These are phyloP conservation scores for Podarcis raffonei DNA, from an alignment of 2,113 vertebrate species.

Conservation along the genomic window DNA sequence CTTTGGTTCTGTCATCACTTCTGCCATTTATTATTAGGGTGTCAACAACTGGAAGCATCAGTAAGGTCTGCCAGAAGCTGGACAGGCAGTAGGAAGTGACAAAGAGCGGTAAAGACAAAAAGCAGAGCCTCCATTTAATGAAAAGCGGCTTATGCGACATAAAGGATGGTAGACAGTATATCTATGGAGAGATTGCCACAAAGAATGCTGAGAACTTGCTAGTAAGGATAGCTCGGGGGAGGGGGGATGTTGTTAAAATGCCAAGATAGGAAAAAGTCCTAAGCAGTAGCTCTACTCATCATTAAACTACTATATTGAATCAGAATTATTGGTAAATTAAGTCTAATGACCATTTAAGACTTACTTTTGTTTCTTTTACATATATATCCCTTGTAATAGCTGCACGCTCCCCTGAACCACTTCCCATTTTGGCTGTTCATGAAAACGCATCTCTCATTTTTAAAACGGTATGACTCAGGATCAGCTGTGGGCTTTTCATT, in stretches of 20 bases:
- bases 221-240: neutral
- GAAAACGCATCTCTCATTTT: constrained; percentile 76
- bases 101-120: no score
- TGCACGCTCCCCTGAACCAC: constrained; percentile 83
- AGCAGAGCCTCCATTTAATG: no score
- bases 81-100: no score
- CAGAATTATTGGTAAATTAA: neutral
- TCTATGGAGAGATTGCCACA: no score
- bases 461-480: fast-evolving
- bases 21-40: no score
- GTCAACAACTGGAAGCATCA: no score
- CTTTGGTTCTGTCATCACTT: no score
- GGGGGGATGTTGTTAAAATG: neutral
- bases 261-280: neutral
- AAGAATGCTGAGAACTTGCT: neutral
- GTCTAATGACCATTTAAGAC: constrained; percentile 19
- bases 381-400: constrained; percentile 80
- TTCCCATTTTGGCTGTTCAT: constrained; percentile 76
- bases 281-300: neutral
- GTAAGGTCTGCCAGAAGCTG: no score
- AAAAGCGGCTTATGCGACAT: no score
- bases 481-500: constrained; percentile 69
- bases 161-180: no score
- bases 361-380: constrained; percentile 93
- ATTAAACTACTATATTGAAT: neutral